phyloP scores from a whole-genome alignment of 2,797 vertebrate species.

The Labroides dimidiatus region DNA sequence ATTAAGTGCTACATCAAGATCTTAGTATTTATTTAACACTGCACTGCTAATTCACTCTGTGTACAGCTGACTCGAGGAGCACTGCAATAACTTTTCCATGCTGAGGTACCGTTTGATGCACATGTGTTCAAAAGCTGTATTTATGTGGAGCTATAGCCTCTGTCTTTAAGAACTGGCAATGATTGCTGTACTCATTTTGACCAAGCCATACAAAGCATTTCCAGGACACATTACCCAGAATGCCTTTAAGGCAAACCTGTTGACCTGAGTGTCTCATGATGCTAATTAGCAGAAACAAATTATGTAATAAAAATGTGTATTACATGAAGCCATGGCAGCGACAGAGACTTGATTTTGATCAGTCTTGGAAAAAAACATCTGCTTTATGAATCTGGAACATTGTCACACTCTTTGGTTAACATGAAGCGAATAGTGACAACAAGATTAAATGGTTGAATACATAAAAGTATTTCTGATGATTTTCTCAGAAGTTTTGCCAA shows the following conservation, averaged over 20 bases:
- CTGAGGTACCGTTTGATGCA: constrained; percentile 13
- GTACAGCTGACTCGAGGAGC: constrained; percentile 24
- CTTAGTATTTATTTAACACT: constrained; percentile 47
- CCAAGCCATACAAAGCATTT: neutral
- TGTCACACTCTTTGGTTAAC: neutral
- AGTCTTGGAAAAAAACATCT: no score
- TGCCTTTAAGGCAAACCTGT: constrained; percentile 4
- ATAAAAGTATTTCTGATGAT: no score
- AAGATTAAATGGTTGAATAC: no score
- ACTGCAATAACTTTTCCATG: constrained; percentile 1
- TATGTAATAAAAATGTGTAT: constrained; percentile 12
- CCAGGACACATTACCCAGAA: neutral
- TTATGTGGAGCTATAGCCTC: constrained; percentile 4
- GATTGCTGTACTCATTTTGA: neutral
- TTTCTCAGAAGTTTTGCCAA: no score
- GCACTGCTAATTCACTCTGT: constrained; percentile 33
- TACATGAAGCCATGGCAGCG: neutral
- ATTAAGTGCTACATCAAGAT: constrained; percentile 51
- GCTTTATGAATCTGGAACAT: no score
- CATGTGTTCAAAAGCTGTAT: constrained; percentile 1
- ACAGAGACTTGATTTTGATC: constrained; percentile 1
- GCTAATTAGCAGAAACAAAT: constrained; percentile 13
- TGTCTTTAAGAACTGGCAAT: neutral
- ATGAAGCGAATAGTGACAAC: neutral
- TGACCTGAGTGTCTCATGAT: neutral